A percentile compares a stretch with the other conserved stretches of the same genome.
Evolutionary conservation across 2,113 vertebrate species (phyloP).

Genomic region (Phylloscopus whistleri): DNA sequence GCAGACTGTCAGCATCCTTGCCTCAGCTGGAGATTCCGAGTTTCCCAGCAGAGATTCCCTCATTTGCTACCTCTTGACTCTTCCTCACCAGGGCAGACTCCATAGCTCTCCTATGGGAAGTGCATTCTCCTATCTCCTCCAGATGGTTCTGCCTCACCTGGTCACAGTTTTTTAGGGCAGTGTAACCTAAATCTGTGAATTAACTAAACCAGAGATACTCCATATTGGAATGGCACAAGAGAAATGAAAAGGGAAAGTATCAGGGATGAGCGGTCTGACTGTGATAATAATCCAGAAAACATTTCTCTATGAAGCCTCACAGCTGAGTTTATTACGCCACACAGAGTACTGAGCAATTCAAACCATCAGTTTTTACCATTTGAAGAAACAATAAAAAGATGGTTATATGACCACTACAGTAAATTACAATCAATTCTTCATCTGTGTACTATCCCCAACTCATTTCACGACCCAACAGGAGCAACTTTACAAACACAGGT

Average conservation of each 20-base stretch:
- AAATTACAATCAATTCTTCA: neutral
- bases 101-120: fast-evolving
- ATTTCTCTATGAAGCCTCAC: neutral
- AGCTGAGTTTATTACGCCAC: neutral
- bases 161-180: neutral
- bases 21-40: neutral
- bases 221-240: neutral
- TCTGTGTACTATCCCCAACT: neutral
- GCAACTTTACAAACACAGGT: neutral
- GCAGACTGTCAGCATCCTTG: neutral
- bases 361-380: neutral
- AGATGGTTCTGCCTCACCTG: neutral
- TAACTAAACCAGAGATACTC: neutral
- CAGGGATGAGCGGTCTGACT: neutral
- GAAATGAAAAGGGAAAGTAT: neutral
- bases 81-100: neutral
- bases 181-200: neutral
- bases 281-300: neutral
- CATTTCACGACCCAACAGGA: neutral
- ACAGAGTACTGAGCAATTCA: neutral
- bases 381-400: neutral
- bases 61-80: neutral
- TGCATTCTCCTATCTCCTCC: neutral
- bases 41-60: neutral
- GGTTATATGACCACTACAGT: neutral